A percentile compares a stretch with the other conserved stretches of the same genome.
phyloP scores from a whole-genome alignment of 1,140 invertebrate genomes.

The Drosophila nigromelanica region DNA sequence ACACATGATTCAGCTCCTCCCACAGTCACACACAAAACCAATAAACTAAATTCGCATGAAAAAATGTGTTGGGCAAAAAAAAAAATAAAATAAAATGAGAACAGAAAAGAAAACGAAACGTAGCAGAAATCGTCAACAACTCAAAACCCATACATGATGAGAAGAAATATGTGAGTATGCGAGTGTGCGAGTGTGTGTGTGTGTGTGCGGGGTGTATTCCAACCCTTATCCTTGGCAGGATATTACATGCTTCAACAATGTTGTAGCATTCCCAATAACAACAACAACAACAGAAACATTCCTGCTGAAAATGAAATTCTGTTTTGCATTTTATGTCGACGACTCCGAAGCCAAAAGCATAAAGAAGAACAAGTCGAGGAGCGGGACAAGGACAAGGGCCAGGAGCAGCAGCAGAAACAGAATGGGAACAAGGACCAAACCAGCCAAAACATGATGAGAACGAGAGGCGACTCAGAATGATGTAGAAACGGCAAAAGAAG shows the following conservation, averaged over 20 bases:
- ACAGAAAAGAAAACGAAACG: constrained; percentile 44
- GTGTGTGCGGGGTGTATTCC: constrained; percentile 58
- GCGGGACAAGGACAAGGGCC: constrained; percentile 20
- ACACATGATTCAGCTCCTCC: constrained; percentile 53
- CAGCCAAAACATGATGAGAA: constrained; percentile 38
- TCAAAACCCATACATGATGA: constrained; percentile 53
- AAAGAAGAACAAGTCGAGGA: constrained; percentile 42
- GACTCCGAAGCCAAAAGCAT: constrained; percentile 78
- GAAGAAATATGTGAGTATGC: constrained; percentile 33
- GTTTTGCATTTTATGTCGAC: constrained; percentile 83
- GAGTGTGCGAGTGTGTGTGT: constrained; percentile 14
- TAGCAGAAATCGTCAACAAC: constrained; percentile 78
- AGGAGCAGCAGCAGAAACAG: constrained; percentile 13
- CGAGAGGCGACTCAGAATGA: constrained; percentile 39
- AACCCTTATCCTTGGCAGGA: constrained; percentile 81
- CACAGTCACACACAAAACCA: constrained; percentile 69
- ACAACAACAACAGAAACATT: constrained; percentile 50
- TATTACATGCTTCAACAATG: constrained; percentile 83
- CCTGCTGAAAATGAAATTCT: constrained; percentile 82
- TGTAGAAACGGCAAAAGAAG: constrained; percentile 25
- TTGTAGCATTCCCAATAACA: constrained; percentile 82
- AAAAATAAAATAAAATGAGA: constrained; percentile 24
- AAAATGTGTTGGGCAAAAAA: constrained; percentile 43
- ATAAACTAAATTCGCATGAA: constrained; percentile 81
- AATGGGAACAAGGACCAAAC: constrained; percentile 9